Evolutionary conservation across 2,888 invertebrate genomes (phyloP).

Genomic region (Molorchus minor): DNA sequence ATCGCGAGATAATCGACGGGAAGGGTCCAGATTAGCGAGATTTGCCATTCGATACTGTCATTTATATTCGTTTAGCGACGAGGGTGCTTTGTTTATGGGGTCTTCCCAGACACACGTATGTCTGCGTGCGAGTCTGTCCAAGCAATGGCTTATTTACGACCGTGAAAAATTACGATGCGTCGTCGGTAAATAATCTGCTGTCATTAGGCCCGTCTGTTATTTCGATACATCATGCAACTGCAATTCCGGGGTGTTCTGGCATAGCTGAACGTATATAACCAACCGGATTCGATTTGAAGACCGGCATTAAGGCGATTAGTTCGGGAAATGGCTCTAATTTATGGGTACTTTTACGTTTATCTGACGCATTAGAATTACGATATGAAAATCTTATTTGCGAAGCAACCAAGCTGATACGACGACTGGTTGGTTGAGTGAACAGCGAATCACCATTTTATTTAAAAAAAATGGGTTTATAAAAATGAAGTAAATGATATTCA

Average conservation of each 20-base stretch:
- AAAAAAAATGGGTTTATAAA: too few relatives aligned
- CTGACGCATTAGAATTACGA: too few relatives aligned
- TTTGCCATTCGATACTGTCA: conserved; percentile 61
- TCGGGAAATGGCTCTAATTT: neutral
- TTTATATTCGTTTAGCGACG: conserved; percentile 60
- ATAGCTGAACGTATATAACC: neutral
- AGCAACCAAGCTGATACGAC: too few relatives aligned
- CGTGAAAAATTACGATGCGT: conserved; percentile 56
- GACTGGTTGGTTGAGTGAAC: too few relatives aligned
- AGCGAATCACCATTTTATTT: too few relatives aligned
- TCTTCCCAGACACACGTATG: conserved; percentile 46
- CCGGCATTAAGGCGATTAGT: conserved; percentile 1
- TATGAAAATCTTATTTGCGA: too few relatives aligned
- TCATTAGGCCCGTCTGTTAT: conserved; percentile 42
- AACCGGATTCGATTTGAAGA: neutral
- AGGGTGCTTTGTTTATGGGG: conserved; percentile 48
- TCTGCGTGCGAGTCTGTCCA: conserved; percentile 29
- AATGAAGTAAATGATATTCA: too few relatives aligned
- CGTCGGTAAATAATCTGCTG: conserved; percentile 54
- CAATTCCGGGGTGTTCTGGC: conserved; percentile 2
- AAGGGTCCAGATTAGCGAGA: conserved; percentile 60
- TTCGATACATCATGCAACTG: conserved; percentile 19
- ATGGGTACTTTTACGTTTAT: neutral
- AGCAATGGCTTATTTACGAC: conserved; percentile 55
- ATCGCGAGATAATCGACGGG: conserved; percentile 57